These are phyloP conservation scores for Lutjanus argentimaculatus DNA, from an alignment of 2,797 vertebrate species.

Conservation along the genomic window DNA sequence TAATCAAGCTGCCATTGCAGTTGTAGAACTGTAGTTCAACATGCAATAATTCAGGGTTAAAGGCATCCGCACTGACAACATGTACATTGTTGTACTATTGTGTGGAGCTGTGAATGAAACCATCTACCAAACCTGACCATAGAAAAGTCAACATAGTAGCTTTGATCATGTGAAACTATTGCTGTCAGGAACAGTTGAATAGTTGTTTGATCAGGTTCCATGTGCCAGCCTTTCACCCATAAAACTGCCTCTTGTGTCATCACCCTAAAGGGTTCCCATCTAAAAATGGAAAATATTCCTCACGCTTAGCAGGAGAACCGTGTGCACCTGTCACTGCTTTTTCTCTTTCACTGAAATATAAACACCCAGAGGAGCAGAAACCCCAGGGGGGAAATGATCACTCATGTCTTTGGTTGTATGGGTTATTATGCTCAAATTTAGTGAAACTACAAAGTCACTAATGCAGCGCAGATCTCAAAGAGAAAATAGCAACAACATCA, in stretches of 20 bases:
- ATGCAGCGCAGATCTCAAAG: not conserved
- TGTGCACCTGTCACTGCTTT: slow-evolving; percentile 44
- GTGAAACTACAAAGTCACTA: slow-evolving; percentile 35
- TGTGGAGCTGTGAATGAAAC: slow-evolving; percentile 39
- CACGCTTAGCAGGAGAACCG: not conserved
- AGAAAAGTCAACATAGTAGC: slow-evolving; percentile 33
- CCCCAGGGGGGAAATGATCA: slow-evolving; percentile 5
- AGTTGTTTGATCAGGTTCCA: slow-evolving; percentile 35
- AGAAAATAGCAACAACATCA: slow-evolving; percentile 26
- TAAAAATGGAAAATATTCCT: slow-evolving; percentile 58
- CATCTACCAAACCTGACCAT: not conserved
- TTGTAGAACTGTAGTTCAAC: not conserved
- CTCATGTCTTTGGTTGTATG: not conserved
- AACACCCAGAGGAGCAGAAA: slow-evolving; percentile 11
- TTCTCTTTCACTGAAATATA: slow-evolving; percentile 8
- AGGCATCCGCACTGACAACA: not conserved
- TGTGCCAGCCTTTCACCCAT: not conserved
- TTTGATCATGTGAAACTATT: slow-evolving; percentile 44
- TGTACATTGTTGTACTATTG: slow-evolving; percentile 1
- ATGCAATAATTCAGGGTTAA: not conserved
- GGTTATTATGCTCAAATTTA: slow-evolving; percentile 33
- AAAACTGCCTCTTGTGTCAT: slow-evolving; percentile 19
- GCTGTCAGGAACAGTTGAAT: slow-evolving; percentile 25
- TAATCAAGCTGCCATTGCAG: not conserved
- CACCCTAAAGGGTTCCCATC: not conserved